Evolutionary conservation across 2,797 vertebrate species (phyloP), one percentile per base, ranked within the genome.

Genomic region (Acridotheres tristis): DNA sequence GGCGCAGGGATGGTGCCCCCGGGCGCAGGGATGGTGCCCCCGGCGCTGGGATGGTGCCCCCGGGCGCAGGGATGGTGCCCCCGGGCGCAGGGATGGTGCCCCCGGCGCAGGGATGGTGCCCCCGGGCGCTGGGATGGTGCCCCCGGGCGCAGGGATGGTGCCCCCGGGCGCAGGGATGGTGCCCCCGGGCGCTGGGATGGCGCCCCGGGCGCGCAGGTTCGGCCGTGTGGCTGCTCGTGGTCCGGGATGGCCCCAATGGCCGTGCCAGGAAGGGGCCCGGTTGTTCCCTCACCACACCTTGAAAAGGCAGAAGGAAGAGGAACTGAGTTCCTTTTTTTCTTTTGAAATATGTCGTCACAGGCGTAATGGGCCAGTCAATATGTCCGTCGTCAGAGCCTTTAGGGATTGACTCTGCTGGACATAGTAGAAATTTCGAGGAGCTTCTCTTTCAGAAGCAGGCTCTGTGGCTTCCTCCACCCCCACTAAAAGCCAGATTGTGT

Each of bases 151-250:
- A n/a, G n/a, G n/a, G n/a, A n/a, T n/a, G n/a, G n/a, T n/a, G n/a
- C n/a, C n/a, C n/a, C n/a, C n/a, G n/a, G n/a, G n/a, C n/a, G n/a
- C n/a, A n/a, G n/a, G n/a, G n/a, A n/a, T n/a, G n/a, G n/a, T n/a
- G n/a, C n/a, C n/a, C n/a, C n/a, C n/a, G n/a, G n/a, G n/a, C n/a
- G n/a, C 43, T 18, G 43, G 38, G 38, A 40, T 40, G 38, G 38
- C 12, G 38, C 38, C 43, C 19, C 42, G 1, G 4, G 23, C 36
- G 3, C 5, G 0, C 20, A 19, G 42, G 4, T 27, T 27, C 0
- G 11, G 11, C 47, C 51, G 3, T 1, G 1, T 19, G 74, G 48
- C 48, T 63, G 48, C 25, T 34, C 2, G 0, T 23, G 48, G 38
- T 1, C 32, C 20, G 10, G 30, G 25, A 18, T 63, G 45, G 29